Evolutionary conservation across 2,888 invertebrate species (phyloP).

Genomic region (Hedya salicella): DNA sequence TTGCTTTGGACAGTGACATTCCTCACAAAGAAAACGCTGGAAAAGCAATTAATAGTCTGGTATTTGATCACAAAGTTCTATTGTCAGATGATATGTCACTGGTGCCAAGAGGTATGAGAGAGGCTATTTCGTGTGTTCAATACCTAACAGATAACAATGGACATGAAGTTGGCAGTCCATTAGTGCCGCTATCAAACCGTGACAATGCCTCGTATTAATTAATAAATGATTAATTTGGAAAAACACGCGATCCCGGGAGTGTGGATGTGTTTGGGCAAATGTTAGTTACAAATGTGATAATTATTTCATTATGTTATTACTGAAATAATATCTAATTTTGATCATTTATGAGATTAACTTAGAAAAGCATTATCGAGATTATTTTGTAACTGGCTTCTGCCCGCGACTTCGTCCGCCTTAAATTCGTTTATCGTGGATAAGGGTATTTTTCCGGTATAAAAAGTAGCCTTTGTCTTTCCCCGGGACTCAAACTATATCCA

Average conservation of each 20-base stretch:
- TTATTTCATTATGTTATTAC: no score
- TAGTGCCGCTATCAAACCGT: conserved; percentile 62
- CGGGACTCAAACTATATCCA: no score
- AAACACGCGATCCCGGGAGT: conserved; percentile 31
- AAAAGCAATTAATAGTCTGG: conserved; percentile 37
- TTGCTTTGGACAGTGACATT: not conserved
- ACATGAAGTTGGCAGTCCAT: conserved; percentile 76
- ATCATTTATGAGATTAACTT: no score
- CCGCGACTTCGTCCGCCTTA: no score
- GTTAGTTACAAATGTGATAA: no score
- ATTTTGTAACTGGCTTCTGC: no score
- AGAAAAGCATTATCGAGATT: no score
- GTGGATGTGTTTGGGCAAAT: no score
- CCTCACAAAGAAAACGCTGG: conserved; percentile 24
- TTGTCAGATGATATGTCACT: conserved; percentile 66
- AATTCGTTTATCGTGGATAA: no score
- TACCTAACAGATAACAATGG: conserved; percentile 72
- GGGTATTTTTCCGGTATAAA: no score
- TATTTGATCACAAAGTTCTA: conserved; percentile 36
- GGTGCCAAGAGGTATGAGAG: conserved; percentile 56
- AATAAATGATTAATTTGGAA: conserved; percentile 47
- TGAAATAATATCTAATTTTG: no score
- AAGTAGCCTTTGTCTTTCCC: no score
- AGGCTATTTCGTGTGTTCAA: conserved; percentile 74
- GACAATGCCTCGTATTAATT: conserved; percentile 55